Conservation (phyloP, 2,888 invertebrate genomes). For the Hirtodrosophila duncani region DNA sequence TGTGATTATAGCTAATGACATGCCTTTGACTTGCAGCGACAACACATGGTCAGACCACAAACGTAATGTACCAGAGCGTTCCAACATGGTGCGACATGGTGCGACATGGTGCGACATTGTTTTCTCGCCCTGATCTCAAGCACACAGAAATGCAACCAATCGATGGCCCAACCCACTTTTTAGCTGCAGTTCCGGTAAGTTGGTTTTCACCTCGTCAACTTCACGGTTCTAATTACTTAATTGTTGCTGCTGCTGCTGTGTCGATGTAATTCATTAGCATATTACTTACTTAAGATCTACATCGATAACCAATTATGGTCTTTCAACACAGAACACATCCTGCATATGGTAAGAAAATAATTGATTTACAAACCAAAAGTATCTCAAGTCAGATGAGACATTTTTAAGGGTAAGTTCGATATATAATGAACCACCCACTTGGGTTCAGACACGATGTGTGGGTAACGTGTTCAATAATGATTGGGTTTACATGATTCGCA, state of each 20-base stretch:
- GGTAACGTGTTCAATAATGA: no score
- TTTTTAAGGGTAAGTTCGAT: conserved; percentile 12
- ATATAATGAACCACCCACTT: conserved; percentile 10
- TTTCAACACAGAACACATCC: conserved; percentile 39
- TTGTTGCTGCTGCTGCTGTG: conserved; percentile 38
- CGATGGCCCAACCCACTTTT: conserved; percentile 62
- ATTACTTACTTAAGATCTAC: conserved; percentile 39
- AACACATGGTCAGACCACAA: conserved; percentile 9
- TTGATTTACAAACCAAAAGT: conserved; percentile 24
- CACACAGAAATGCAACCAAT: background rate
- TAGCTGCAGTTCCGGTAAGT: conserved; percentile 67
- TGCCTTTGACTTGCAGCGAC: conserved; percentile 25
- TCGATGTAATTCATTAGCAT: conserved; percentile 49
- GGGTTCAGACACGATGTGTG: no score
- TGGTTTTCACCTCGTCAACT: conserved; percentile 38
- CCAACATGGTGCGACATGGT: no score
- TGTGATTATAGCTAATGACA: conserved; percentile 56
- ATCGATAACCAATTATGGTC: conserved; percentile 38
- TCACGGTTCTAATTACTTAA: conserved; percentile 58
- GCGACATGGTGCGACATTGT: no score
- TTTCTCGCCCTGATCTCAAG: no score
- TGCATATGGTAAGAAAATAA: conserved; percentile 31
- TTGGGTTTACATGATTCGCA: no score
- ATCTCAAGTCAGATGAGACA: background rate
- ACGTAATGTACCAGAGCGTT: no score